A percentile compares a stretch with the other conserved stretches of the same genome.
Evolutionary conservation across 2,888 invertebrate species (phyloP).

Genomic region (Hemaris fuciformis): DNA sequence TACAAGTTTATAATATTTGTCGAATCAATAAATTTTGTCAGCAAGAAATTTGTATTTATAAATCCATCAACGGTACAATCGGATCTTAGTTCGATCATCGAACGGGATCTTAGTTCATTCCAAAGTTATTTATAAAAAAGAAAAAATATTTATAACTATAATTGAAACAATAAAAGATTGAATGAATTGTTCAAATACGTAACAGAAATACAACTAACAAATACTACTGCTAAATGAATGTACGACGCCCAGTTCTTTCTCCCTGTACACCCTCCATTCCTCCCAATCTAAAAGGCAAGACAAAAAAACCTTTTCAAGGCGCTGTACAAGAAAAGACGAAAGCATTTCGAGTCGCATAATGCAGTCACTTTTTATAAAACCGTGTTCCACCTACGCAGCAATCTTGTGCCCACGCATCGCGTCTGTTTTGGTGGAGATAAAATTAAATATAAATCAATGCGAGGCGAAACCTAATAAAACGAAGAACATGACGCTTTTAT

Average conservation of each 20-base stretch:
- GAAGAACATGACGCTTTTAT: background rate
- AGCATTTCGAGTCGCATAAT: background rate
- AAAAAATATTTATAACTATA: no score
- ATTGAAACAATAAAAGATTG: no score
- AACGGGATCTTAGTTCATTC: no score
- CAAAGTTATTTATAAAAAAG: no score
- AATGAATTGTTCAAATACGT: no score
- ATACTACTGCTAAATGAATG: background rate
- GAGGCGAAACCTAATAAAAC: background rate
- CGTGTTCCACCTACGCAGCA: background rate
- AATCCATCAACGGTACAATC: no score
- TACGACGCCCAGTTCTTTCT: background rate
- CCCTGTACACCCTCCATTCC: no score
- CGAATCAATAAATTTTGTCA: no score
- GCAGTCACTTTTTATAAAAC: background rate
- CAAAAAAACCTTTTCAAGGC: background rate
- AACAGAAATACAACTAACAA: background rate
- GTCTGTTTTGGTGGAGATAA: background rate
- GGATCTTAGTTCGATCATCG: no score
- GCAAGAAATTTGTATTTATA: no score
- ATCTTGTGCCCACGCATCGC: slow-evolving; percentile 4
- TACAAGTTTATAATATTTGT: no score
- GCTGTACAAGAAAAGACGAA: background rate
- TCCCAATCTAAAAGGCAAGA: background rate
- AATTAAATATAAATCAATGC: slow-evolving; percentile 6